phyloP scores from a whole-genome alignment of 1,140 invertebrate species.

The Apolygus lucorum region DNA sequence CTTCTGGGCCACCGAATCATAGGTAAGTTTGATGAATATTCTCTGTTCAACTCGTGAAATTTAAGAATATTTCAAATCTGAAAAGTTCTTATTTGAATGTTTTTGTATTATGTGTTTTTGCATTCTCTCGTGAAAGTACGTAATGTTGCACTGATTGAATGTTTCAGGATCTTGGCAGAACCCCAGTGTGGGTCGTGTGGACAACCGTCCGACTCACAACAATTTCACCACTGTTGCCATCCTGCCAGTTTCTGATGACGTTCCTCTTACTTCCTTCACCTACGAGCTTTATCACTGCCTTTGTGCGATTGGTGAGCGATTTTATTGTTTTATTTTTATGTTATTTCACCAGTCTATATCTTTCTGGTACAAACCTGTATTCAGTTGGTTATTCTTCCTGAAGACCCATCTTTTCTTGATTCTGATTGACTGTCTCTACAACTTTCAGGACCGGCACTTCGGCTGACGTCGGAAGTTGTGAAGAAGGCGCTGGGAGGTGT shows the following conservation, averaged over 20 bases:
- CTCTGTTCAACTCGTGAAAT: not conserved
- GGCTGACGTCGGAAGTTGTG: conserved; percentile 84
- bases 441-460: conserved; percentile 55
- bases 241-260: conserved; percentile 86
- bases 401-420: conserved; percentile 6
- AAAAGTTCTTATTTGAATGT: not conserved
- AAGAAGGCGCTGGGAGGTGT: conserved; percentile 67
- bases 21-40: conserved; percentile 41
- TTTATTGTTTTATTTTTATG: not conserved
- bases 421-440: too few relatives aligned
- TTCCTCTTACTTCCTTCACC: conserved; percentile 89
- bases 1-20: conserved; percentile 84
- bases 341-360: not conserved
- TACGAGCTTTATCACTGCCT: conserved; percentile 93
- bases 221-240: conserved; percentile 98
- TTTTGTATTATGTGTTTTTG: not conserved
- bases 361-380: not conserved
- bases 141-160: not conserved
- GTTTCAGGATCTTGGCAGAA: conserved; percentile 54
- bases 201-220: conserved; percentile 67
- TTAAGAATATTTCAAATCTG: too few relatives aligned
- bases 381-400: conserved; percentile 9
- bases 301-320: conserved; percentile 69
- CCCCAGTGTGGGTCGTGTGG: conserved; percentile 47
- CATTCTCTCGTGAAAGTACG: not conserved